Percentiles rank a stretch among this genome's conserved stretches.
phyloP scores from a whole-genome alignment of 2,797 vertebrate species.

The Simalia tracyae region DNA sequence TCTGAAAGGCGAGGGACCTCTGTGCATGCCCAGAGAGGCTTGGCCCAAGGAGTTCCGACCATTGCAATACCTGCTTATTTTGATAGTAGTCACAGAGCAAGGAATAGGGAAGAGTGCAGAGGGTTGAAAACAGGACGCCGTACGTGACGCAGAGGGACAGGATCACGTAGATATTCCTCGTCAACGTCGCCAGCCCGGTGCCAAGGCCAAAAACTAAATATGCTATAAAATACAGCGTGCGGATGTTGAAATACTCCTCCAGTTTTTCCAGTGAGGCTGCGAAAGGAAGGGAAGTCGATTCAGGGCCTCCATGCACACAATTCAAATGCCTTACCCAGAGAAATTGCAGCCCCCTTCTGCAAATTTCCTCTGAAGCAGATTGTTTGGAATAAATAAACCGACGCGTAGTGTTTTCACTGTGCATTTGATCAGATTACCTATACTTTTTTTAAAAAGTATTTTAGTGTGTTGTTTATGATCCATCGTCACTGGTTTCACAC shows the following conservation, averaged over 20 bases:
- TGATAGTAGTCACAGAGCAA: slow-evolving; percentile 99
- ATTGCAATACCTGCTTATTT: slow-evolving; percentile 83
- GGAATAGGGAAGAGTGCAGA: slow-evolving; percentile 98
- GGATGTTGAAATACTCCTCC: slow-evolving; percentile 89
- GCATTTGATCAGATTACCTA: not conserved
- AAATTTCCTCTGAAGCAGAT: not conserved
- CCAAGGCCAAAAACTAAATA: slow-evolving; percentile 95
- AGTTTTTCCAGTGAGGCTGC: slow-evolving; percentile 93
- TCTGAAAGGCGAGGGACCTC: not conserved
- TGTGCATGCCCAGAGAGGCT: not conserved
- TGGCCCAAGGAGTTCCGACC: not conserved
- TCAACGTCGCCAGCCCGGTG: slow-evolving; percentile 92
- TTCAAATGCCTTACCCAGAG: not conserved
- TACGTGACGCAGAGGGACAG: slow-evolving; percentile 93
- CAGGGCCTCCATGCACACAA: not conserved
- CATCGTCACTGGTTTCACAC: not conserved
- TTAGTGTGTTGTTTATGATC: not conserved
- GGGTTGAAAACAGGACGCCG: slow-evolving; percentile 92
- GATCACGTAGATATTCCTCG: slow-evolving; percentile 91
- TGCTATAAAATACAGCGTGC: slow-evolving; percentile 94
- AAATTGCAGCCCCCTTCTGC: not conserved
- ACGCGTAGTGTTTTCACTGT: not conserved
- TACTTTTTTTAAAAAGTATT: not conserved
- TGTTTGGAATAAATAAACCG: not conserved
- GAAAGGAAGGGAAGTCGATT: not conserved